phyloP scores from a whole-genome alignment of 2,888 invertebrate species.

The Limnephilus auricula region DNA sequence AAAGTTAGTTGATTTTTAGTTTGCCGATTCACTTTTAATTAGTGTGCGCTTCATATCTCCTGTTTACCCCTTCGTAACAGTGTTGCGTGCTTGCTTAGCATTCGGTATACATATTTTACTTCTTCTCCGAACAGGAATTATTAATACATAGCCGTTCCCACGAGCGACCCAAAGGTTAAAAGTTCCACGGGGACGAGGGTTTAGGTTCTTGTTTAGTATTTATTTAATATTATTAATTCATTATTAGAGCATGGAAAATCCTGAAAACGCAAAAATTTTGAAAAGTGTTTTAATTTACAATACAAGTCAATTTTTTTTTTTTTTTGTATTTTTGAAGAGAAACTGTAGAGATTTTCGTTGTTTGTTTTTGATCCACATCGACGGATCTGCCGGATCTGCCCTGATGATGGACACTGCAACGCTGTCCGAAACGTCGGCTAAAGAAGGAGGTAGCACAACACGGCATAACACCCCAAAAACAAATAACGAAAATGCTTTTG shows the following conservation, averaged over 20 bases:
- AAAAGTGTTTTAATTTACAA: too few species aligned
- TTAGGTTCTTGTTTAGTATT: not conserved
- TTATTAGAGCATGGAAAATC: not conserved
- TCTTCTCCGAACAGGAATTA: conserved; percentile 26
- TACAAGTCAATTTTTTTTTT: too few species aligned
- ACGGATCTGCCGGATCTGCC: too few species aligned
- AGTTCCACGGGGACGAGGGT: not conserved
- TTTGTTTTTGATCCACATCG: too few species aligned
- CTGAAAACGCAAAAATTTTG: too few species aligned
- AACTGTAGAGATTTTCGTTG: too few species aligned
- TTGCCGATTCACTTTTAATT: not conserved
- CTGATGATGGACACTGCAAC: too few species aligned
- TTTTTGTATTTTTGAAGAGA: too few species aligned
- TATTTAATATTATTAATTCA: not conserved
- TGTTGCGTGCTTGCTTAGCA: conserved; percentile 20
- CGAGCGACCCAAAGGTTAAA: conserved; percentile 31
- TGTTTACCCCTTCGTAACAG: not conserved
- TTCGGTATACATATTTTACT: conserved; percentile 13
- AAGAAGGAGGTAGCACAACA: too few species aligned
- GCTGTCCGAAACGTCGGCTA: too few species aligned
- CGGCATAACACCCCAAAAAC: too few species aligned
- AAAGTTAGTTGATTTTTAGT: not conserved
- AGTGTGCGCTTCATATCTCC: not conserved
- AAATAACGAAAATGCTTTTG: too few species aligned
- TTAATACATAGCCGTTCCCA: conserved; percentile 20